Conservation (phyloP, 2,113 vertebrate species). For the Pedionomus torquatus region DNA sequence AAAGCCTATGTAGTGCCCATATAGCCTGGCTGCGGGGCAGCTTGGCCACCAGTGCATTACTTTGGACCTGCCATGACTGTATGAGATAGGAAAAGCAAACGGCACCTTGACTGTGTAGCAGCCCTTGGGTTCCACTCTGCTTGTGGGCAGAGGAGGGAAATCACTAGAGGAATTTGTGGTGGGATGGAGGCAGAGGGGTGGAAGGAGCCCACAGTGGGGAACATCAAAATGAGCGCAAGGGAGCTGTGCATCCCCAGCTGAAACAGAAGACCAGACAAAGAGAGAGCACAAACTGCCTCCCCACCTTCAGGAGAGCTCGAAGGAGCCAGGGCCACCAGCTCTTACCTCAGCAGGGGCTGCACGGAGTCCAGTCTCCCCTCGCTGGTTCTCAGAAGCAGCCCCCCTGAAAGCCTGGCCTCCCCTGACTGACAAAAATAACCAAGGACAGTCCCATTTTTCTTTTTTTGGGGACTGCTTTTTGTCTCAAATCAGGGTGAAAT, state of each 20-base stretch:
- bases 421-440: background rate
- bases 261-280: background rate
- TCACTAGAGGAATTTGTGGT: background rate
- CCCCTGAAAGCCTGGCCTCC: fast-evolving
- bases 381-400: background rate
- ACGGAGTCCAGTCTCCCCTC: fast-evolving
- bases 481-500: background rate
- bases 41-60: fast-evolving
- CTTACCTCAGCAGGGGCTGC: background rate
- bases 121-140: background rate
- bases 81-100: background rate
- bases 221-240: background rate
- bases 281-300: background rate
- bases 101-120: background rate
- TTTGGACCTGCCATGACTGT: background rate
- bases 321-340: background rate
- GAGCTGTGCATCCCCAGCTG: background rate
- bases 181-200: background rate
- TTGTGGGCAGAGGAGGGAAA: background rate
- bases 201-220: background rate
- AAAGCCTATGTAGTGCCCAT: background rate
- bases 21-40: background rate
- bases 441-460: background rate
- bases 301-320: background rate
- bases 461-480: background rate